Evolutionary conservation across 2,888 invertebrate genomes (phyloP), one percentile per base, ranked within the genome.

Genomic region (Synanthedon tipuliformis): DNA sequence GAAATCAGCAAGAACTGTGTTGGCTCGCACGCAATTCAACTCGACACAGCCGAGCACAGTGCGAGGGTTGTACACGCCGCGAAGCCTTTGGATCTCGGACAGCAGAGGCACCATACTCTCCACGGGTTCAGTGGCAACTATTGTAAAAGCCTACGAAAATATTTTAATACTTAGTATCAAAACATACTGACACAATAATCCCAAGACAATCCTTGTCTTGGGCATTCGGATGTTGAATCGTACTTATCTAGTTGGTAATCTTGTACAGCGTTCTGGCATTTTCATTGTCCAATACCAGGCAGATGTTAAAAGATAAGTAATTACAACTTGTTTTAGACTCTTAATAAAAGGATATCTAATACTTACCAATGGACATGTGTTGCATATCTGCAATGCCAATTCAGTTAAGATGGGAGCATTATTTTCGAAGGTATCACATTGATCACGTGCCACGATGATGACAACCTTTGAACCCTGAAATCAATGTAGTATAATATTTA

Each of bases 21-120:
- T 92, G 0, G 93, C 91, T 55, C 93, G 81, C 41, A 93, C 91
- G 56, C 92, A 88, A 77, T 93, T 92, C 51, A 93, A 74, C 54
- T 92, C 91, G 16, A 92, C 92, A 51, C 92, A 91, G 45, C 93
- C 93, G 64, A 93, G 90, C 3, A 87, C 58, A 1, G 62, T 57
- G 10, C 83, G 74, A 2, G 85, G 75, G 57, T 84, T 78, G 66
- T 84, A 85, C 0, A 64, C 54, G 3, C 71, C 68, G 5, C 85
- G 78, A 2, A 86, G 88, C 57, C 92, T 91, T 71, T 90, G 89
- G 23, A 93, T 89, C 72, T 93, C 93, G 5, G 89, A 84, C 0
- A 92, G 90, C 52, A 93, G 88, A 1, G 93, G 93, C 10, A 93
- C 92, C 65, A 92, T 90, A 57, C 92, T 92, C 71, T 93, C 93